Evolutionary conservation across 2,888 invertebrate genomes (phyloP), one percentile per base, ranked within the genome.

Genomic region (Lobophora halterata): DNA sequence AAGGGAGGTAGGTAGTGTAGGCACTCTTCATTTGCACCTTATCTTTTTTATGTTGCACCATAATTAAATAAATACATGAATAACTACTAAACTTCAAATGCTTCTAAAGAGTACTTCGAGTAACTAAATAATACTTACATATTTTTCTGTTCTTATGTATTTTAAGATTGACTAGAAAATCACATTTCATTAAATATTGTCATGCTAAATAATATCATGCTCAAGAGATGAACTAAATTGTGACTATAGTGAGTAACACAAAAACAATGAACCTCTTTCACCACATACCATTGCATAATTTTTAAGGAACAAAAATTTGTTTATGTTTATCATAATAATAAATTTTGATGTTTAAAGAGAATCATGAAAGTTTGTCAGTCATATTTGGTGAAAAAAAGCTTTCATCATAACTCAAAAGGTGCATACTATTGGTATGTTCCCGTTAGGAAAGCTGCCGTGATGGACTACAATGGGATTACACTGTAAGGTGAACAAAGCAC

Each of bases 401-500:
- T 12, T 2, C 16, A 14, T 5, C 3, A 21, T 10, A 12, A n/a
- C 9, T 10, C 3, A 10, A 7, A 21, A 27, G 30, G 33, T 36
- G 28, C 25, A 20, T 37, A 30, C 34, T 46, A 48, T 37, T 24
- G 12, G 21, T 20, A 18, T 38, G 40, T n/a, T n/a, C n/a, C n/a
- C n/a, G 51, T 58, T 52, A 52, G 46, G 44, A 45, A 59, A 57
- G 56, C 58, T 52, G 41, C 36, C 28, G 48, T 52, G 47, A 49
- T 55, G 27, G 47, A 40, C 49, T 49, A 52, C 30, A 40, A 49
- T 49, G 39, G 26, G n/a, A 39, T 49, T 35, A 44, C 18, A 33
- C 40, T 49, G 43, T 32, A 26, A 49, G 45, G 49, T 53, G 49
- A 42, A 41, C 39, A 27, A 61, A 60, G 61, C 59, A 52, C 48